Evolutionary conservation across 2,113 vertebrate species (phyloP).

Genomic region (Chunga burmeisteri): DNA sequence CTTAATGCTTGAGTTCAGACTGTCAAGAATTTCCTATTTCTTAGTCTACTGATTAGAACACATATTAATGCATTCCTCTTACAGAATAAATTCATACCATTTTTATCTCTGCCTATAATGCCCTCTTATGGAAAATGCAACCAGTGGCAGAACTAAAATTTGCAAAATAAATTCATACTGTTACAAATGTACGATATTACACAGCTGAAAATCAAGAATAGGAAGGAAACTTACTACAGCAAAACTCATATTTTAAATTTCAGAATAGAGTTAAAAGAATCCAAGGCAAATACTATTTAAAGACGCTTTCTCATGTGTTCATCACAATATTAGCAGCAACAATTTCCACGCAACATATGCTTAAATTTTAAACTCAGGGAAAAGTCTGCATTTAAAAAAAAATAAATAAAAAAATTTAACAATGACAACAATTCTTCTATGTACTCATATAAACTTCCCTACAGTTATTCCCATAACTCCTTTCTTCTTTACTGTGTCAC

Average conservation of each 20-base stretch:
- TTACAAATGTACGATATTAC: neutral
- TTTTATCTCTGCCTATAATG: neutral
- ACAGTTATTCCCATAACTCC: neutral
- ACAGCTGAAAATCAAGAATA: neutral
- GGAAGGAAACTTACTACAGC: neutral
- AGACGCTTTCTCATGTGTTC: neutral
- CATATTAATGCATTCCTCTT: neutral
- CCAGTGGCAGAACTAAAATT: neutral
- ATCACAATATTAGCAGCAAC: neutral
- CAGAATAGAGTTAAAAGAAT: neutral
- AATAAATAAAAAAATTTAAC: neutral
- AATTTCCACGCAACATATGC: neutral
- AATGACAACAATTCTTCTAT: neutral
- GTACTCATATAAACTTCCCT: neutral
- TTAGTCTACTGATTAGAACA: neutral
- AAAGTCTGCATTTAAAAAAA: neutral
- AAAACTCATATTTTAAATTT: neutral
- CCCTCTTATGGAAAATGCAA: neutral
- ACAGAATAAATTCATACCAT: neutral
- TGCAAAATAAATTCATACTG: neutral
- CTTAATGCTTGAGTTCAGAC: neutral
- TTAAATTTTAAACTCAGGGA: neutral
- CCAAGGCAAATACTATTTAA: neutral
- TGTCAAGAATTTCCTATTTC: neutral
- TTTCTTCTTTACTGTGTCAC: neutral